phyloP scores from a whole-genome alignment of 2,113 vertebrate species.

The Solenodon paradoxus region DNA sequence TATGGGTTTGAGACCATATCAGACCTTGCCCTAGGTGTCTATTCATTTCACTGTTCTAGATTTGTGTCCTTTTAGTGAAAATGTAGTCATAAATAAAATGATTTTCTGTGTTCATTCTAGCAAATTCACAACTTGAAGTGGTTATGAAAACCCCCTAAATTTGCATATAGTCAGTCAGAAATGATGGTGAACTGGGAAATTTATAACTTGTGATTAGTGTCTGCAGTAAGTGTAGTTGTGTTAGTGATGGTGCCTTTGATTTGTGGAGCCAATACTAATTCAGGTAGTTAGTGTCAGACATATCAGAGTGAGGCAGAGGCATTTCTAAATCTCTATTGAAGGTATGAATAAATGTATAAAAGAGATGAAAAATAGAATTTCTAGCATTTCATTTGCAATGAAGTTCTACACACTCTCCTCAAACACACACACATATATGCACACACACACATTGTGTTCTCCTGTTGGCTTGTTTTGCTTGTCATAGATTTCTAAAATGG shows the following conservation, averaged over 20 bases:
- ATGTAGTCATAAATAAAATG: background rate
- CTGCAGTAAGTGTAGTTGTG: no score
- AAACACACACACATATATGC: no score
- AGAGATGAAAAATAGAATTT: background rate
- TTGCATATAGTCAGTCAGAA: background rate
- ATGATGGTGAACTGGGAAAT: background rate
- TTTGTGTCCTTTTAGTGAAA: background rate
- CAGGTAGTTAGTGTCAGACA: no score
- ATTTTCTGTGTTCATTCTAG: background rate
- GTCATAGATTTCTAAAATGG: background rate
- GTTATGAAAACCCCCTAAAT: no score
- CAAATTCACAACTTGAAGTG: background rate
- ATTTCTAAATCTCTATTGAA: background rate
- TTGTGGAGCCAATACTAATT: no score
- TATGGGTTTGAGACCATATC: background rate
- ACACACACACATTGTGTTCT: no score
- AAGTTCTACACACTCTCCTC: no score
- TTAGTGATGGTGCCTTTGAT: fast-evolving
- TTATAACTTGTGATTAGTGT: background rate
- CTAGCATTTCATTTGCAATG: no score
- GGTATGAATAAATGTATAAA: background rate
- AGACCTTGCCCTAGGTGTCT: background rate
- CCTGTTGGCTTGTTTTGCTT: no score
- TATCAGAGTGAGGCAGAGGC: background rate
- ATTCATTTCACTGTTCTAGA: background rate